A percentile compares a stretch with the other conserved stretches of the same genome.
Evolutionary conservation across 92 coral and sea anemone genomes (phyloP).

Genomic region (Porites evermanni): DNA sequence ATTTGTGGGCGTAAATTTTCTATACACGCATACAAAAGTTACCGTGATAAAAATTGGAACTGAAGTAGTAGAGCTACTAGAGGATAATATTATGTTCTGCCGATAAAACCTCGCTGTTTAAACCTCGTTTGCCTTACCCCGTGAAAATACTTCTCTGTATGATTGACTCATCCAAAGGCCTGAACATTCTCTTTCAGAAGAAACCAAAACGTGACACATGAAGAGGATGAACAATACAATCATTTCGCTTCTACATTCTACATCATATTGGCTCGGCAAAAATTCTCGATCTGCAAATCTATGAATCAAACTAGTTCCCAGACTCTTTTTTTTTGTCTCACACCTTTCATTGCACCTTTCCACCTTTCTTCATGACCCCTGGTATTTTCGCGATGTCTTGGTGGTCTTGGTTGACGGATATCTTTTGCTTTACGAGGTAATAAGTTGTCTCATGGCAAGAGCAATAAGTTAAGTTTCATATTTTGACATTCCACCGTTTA

Average conservation of each 20-base stretch:
- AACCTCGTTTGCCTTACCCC: not conserved
- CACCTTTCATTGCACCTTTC: no score
- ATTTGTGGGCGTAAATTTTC: no score
- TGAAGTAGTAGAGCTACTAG: not conserved
- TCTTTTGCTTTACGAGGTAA: no score
- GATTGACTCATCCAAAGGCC: not conserved
- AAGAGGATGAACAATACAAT: not conserved
- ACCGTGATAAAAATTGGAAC: not conserved
- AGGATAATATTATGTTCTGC: not conserved
- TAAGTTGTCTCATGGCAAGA: no score
- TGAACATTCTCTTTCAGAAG: conserved; percentile 10
- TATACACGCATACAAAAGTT: no score
- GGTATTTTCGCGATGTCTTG: no score
- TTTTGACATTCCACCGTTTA: no score
- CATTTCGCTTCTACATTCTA: not conserved
- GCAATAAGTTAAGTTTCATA: no score
- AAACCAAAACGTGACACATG: not conserved
- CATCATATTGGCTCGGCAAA: not conserved
- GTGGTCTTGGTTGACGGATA: no score
- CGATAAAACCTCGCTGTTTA: not conserved
- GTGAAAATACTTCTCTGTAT: not conserved
- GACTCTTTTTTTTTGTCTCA: not conserved
- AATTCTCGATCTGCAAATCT: not conserved
- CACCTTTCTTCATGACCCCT: no score
- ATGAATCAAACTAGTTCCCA: not conserved